phyloP scores from a whole-genome alignment of 2,888 invertebrate genomes.

The Nemotelus nigrinus region DNA sequence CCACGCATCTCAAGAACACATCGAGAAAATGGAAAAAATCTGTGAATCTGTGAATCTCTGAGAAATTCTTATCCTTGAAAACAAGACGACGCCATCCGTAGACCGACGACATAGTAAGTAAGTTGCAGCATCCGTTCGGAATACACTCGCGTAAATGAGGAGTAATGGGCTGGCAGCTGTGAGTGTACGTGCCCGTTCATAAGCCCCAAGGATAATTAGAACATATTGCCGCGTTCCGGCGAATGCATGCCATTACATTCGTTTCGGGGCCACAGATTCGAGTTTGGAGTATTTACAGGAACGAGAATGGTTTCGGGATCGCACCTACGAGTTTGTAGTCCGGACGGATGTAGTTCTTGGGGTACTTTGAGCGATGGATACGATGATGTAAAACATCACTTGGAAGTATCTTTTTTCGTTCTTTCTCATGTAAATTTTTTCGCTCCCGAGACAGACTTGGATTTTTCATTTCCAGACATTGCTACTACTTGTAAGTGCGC shows the following conservation, averaged over 20 bases:
- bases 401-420: not conserved
- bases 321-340: no score
- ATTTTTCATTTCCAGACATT: not conserved
- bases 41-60: not conserved
- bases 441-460: not conserved
- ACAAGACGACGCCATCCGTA: not conserved
- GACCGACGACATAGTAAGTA: not conserved
- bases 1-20: slow-evolving; percentile 3
- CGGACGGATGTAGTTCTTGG: not conserved
- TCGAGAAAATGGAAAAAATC: slow-evolving; percentile 10
- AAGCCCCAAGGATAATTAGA: slow-evolving; percentile 46
- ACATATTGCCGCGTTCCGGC: slow-evolving; percentile 41
- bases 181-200: slow-evolving; percentile 47
- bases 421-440: not conserved
- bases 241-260: slow-evolving; percentile 7
- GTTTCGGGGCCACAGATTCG: no score
- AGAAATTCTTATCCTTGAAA: slow-evolving; percentile 9
- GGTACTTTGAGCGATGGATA: not conserved
- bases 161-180: slow-evolving; percentile 21
- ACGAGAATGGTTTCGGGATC: no score
- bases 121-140: slow-evolving; percentile 28
- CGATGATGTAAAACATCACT: not conserved
- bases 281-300: no score
- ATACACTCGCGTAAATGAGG: slow-evolving; percentile 38
- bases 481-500: no score